These are phyloP conservation scores for Parnassius mnemosyne DNA, from an alignment of 2,888 invertebrate genomes.

Conservation along the genomic window DNA sequence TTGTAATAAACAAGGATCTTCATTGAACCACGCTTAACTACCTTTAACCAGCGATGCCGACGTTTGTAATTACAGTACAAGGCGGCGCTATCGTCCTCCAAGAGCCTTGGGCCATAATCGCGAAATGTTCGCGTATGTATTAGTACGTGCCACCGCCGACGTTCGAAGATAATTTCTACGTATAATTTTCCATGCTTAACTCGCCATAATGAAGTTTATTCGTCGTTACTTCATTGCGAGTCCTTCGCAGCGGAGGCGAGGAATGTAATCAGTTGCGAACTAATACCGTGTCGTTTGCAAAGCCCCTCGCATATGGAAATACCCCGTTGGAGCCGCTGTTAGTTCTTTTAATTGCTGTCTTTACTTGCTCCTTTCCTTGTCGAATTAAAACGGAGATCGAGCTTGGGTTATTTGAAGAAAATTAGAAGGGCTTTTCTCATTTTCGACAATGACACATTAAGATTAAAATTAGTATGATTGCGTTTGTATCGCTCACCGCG, in stretches of 20 bases:
- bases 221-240: conserved; percentile 76
- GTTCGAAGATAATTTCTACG: conserved; percentile 76
- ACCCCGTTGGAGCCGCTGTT: conserved; percentile 71
- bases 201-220: conserved; percentile 78
- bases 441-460: conserved; percentile 64
- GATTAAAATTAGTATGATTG: conserved; percentile 74
- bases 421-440: conserved; percentile 71
- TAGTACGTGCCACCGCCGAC: conserved; percentile 54
- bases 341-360: conserved; percentile 78
- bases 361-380: conserved; percentile 58
- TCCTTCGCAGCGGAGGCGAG: conserved; percentile 67
- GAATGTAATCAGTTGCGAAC: conserved; percentile 80
- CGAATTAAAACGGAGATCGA: conserved; percentile 74
- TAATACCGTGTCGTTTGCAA: conserved; percentile 72
- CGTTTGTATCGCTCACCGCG: conserved; percentile 47
- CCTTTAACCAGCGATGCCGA: conserved; percentile 54
- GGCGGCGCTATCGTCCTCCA: conserved; percentile 27
- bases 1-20: conserved; percentile 26
- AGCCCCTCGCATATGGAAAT: conserved; percentile 76
- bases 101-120: conserved; percentile 28
- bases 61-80: conserved; percentile 44
- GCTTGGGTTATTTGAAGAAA: conserved; percentile 68
- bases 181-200: conserved; percentile 79
- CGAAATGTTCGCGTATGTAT: conserved; percentile 46
- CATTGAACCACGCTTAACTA: conserved; percentile 19